Percentiles rank a stretch among this genome's conserved stretches.
Evolutionary conservation across 1,140 invertebrate genomes (phyloP).

Genomic region (Heliconius hermathena): DNA sequence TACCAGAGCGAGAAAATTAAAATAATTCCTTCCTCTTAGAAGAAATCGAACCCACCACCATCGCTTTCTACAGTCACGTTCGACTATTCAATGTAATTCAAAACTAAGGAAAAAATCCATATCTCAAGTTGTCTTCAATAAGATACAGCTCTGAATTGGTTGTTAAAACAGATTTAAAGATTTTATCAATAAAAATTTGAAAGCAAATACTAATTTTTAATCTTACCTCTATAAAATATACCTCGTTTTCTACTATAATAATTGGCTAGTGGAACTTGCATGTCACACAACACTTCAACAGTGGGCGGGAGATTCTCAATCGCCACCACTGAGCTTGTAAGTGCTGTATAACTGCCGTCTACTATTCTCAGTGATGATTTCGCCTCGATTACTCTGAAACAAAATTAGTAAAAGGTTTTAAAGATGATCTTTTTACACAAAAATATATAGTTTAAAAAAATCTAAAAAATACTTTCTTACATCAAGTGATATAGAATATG

Average conservation of each 20-base stretch:
- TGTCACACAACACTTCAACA: slow-evolving; percentile 68
- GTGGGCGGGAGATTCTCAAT: slow-evolving; percentile 63
- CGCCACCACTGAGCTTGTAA: slow-evolving; percentile 61
- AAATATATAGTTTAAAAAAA: no score
- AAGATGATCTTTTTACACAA: background rate
- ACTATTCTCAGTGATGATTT: background rate
- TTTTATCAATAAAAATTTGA: background rate
- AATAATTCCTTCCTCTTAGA: no score
- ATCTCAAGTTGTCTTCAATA: no score
- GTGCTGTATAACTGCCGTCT: slow-evolving; percentile 52
- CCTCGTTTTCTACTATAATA: slow-evolving; percentile 71
- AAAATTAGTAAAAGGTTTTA: background rate
- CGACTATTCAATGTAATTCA: no score
- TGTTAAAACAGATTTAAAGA: no score
- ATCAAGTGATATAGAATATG: no score
- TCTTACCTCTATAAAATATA: slow-evolving; percentile 71
- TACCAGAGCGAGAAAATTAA: no score
- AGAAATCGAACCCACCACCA: no score
- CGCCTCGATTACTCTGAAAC: background rate
- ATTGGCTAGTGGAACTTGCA: slow-evolving; percentile 72
- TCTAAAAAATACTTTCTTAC: no score
- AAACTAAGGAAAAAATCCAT: no score
- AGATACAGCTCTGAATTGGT: no score
- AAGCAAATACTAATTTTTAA: background rate
- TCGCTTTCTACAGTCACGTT: no score